Percentiles rank a stretch among this genome's conserved stretches.
Evolutionary conservation across 37 sponge, comb jelly and placozoan species (phyloP).

Genomic region (Aplysina aerophoba): DNA sequence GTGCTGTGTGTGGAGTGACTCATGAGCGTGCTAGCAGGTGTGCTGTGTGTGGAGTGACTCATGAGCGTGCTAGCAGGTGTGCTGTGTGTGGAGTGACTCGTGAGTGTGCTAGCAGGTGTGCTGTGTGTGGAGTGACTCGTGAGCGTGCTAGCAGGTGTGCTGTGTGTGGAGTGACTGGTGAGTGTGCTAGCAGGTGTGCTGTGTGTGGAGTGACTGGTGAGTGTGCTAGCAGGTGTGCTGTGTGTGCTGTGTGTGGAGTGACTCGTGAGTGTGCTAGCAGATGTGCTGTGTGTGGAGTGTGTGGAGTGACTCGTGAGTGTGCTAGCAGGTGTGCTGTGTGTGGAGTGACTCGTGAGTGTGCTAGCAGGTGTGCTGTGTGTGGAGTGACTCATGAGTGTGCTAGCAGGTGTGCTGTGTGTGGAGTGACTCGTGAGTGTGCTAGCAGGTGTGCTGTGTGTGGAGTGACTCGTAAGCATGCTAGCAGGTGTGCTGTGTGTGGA

Average conservation of each 20-base stretch:
- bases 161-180: too few species aligned
- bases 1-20: too few species aligned
- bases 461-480: too few species aligned
- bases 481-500: constrained; percentile 5
- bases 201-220: neutral
- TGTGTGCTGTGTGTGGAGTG: neutral
- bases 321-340: constrained; percentile 24
- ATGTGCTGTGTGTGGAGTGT: neutral
- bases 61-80: neutral
- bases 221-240: neutral
- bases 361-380: neutral
- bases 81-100: too few species aligned
- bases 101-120: constrained; percentile 42
- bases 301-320: neutral
- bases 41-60: neutral
- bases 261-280: constrained; percentile 1
- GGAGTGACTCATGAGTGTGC: too few species aligned
- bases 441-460: neutral
- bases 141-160: neutral
- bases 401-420: constrained; percentile 19
- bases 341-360: neutral
- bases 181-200: constrained; percentile 38
- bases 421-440: neutral
- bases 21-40: constrained; percentile 43
- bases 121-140: neutral